These are phyloP conservation scores for Microplitis demolitor DNA, from an alignment of 1,140 invertebrate species.

Conservation along the genomic window DNA sequence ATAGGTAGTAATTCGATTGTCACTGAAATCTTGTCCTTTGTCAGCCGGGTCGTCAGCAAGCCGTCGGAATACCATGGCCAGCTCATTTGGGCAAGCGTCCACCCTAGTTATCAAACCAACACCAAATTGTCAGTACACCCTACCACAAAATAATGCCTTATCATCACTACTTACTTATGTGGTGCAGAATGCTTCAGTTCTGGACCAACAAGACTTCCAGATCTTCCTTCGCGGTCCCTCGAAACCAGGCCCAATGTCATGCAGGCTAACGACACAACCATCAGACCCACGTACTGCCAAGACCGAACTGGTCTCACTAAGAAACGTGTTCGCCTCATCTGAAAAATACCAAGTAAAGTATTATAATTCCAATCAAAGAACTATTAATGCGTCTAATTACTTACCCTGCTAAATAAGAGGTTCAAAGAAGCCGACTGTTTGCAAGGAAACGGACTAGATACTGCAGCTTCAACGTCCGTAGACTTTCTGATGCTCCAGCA, in stretches of 20 bases:
- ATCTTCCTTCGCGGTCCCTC: slow-evolving; percentile 50
- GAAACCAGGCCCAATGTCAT: slow-evolving; percentile 51
- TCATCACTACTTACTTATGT: slow-evolving; percentile 42
- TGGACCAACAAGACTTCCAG: slow-evolving; percentile 51
- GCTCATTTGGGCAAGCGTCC: slow-evolving; percentile 49
- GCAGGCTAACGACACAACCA: slow-evolving; percentile 53
- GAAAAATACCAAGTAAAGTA: slow-evolving; percentile 10
- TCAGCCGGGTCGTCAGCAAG: slow-evolving; percentile 26
- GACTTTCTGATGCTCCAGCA: slow-evolving; percentile 37
- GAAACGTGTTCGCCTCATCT: slow-evolving; percentile 51
- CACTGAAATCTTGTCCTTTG: background rate
- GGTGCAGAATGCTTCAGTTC: slow-evolving; percentile 51
- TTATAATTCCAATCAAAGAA: background rate
- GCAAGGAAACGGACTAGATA: no score
- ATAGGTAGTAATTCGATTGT: no score
- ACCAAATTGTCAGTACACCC: background rate
- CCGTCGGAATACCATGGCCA: background rate
- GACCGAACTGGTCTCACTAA: slow-evolving; percentile 50
- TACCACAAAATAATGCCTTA: no score
- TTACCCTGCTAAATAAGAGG: no score
- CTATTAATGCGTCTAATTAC: no score
- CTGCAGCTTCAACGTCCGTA: slow-evolving; percentile 4
- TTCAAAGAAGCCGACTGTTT: no score
- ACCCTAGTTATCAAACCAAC: slow-evolving; percentile 32
- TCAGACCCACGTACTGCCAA: slow-evolving; percentile 52